Base-by-base conservation (phyloP, 1,140 invertebrate genomes). In the Stenopsyche tienmushanensis region DNA sequence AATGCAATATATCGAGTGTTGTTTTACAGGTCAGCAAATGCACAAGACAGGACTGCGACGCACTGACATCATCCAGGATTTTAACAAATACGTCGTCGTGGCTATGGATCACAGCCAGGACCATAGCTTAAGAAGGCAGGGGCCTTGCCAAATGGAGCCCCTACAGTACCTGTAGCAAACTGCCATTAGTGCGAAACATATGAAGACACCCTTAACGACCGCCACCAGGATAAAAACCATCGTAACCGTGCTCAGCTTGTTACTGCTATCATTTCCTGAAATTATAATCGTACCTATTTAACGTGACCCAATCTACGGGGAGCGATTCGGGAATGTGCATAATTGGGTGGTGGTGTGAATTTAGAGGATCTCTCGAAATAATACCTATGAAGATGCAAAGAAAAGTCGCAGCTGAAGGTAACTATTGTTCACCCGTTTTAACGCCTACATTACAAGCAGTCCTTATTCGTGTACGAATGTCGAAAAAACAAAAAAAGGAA, bases 131-230 rank as follows among this genome's bases (percentile, higher is more conserved):
- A 52, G 49, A n/a, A n/a, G 39, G 18, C 60, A 50, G 45, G 45
- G 25, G 17, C n/a, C 18, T 17, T 60, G 45, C 62, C 5, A 24
- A 3, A 25, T 64, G 29, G 21, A 15, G 15, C 60, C 10, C 71
- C 78, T 82, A 86, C 83, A 85, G 80, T 92, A 94, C 92, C 94
- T 95, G 91, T 94, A 96, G 86, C 93, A 96, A 86, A 93, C 88
- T 77, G 93, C 92, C 85, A 93, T 87, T 83, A 93, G 85, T 78
- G 92, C 91, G 88, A 96, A 94, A 85, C 89, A 90, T 85, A 95
- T 88, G 88, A 96, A 94, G 85, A 96, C 91, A 77, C 87, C 87
- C 76, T 91, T 94, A 77, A 95, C 91, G 77, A 94, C 92, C 77
- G 88, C 87, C 75, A 93, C 90, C 84, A 96, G 87, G 81, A 95